phyloP scores from a whole-genome alignment of 2,888 invertebrate species.

The Tanypteryx hageni region DNA sequence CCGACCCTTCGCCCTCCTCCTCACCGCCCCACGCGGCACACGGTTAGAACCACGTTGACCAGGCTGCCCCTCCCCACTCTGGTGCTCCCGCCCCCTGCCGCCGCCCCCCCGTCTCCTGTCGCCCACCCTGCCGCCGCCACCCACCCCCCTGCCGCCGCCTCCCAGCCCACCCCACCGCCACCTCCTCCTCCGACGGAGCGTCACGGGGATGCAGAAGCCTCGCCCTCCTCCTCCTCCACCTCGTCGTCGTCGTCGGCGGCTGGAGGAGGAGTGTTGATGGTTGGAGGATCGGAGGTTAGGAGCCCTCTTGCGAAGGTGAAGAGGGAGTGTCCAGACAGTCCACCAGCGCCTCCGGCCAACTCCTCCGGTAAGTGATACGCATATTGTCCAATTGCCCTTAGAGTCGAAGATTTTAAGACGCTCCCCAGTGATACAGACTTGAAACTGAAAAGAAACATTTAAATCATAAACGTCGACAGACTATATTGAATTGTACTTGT shows the following conservation, averaged over 20 bases:
- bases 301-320: conserved; percentile 33
- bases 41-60: conserved; percentile 18
- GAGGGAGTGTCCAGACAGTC: conserved; percentile 26
- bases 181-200: background rate
- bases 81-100: conserved; percentile 46
- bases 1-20: conserved; percentile 54
- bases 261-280: background rate
- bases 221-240: background rate
- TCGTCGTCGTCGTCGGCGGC: background rate
- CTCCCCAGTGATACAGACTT: background rate
- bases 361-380: background rate
- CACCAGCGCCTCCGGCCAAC: background rate
- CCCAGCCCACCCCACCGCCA: conserved; percentile 35
- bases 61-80: conserved; percentile 40
- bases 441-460: background rate
- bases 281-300: background rate
- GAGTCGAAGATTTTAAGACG: background rate
- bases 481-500: too few species aligned
- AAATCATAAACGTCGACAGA: background rate
- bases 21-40: conserved; percentile 58
- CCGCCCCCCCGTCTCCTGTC: conserved; percentile 55
- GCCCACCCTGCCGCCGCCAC: conserved; percentile 21
- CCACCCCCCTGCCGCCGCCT: conserved; percentile 64
- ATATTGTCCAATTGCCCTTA: background rate
- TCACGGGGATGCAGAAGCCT: background rate